These are phyloP conservation scores for Molossus molossus DNA, from an alignment of 2,797 vertebrate species.

Conservation along the genomic window DNA sequence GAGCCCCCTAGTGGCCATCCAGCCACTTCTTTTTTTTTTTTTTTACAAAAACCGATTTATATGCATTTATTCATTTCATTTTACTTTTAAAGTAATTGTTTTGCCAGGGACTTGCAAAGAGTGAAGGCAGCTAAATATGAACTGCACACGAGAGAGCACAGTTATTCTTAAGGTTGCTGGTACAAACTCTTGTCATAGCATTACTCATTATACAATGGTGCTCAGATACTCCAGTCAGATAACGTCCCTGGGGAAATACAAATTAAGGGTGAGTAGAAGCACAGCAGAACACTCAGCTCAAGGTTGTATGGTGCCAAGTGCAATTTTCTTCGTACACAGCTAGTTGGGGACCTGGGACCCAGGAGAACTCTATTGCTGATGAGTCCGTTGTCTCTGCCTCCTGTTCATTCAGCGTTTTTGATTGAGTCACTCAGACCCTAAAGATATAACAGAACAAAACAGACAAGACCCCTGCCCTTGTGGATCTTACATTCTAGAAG, in stretches of 20 bases:
- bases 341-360: not conserved
- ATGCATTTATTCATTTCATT: slow-evolving; percentile 30
- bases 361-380: not conserved
- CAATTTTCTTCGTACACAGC: not conserved
- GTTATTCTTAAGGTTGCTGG: not conserved
- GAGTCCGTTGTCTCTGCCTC: not conserved
- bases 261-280: not conserved
- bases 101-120: not conserved
- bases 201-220: not conserved
- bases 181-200: not conserved
- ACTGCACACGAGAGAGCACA: not conserved
- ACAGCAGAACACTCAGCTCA: not conserved
- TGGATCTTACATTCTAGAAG: not conserved
- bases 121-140: not conserved
- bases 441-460: not conserved
- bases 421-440: not conserved
- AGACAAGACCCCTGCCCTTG: not conserved
- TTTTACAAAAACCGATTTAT: not conserved
- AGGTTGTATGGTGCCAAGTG: not conserved
- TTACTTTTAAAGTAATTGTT: slow-evolving; percentile 45
- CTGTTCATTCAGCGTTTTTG: not conserved
- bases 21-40: not conserved
- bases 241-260: not conserved
- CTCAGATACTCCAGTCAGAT: not conserved
- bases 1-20: not conserved